Base-by-base conservation (phyloP, 1,140 invertebrate genomes). In the Camponotus pennsylvanicus region DNA sequence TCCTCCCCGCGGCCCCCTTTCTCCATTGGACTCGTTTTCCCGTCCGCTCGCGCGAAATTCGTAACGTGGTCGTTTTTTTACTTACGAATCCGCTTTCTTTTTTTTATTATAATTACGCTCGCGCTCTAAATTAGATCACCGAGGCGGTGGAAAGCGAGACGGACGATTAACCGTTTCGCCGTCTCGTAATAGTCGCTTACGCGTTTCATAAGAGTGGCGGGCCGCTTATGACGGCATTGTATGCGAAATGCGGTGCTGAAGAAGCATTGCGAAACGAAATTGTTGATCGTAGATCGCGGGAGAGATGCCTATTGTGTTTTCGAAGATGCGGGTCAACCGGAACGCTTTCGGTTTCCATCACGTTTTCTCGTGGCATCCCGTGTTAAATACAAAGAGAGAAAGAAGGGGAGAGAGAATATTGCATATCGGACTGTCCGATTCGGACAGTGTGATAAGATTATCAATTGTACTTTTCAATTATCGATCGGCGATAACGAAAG, bases 271-370 rank as follows among this genome's bases (percentile, higher is more conserved):
- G 69, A 83, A 83, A 83, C 37, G 27, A 83, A 61, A 83, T 80
- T 55, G 77, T 45, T 80, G 77, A 80, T 83, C 69, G 67, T 42
- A 34, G 67, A 73, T 82, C 67, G 79, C 79, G 69, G 55, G 69
- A 83, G 69, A 83, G 79, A 49, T 83, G 79, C 32, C 79, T 34
- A 83, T 83, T 83, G 79, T 83, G 69, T 83, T 83, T 83, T 61
- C 32, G 55, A 42, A 61, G 69, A 83, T 83, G 79, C 79, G 69
- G 79, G 79, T 75, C 79, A 75, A 75, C 52, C 40, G 69, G 73
- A 73, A 73, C 79, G 55, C 79, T 83, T 71, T 83, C 79, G 57
- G 79, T 83, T 83, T 83, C 55, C 61, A 37, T 45, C 55, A 34
- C 40, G 55, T 73, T 52, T 52, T 75, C 32, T 21, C 79, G 79